Percentiles rank a stretch among this genome's conserved stretches.
These are phyloP conservation scores for Galbula dea DNA, from an alignment of 2,113 vertebrate genomes.

Conservation along the genomic window DNA sequence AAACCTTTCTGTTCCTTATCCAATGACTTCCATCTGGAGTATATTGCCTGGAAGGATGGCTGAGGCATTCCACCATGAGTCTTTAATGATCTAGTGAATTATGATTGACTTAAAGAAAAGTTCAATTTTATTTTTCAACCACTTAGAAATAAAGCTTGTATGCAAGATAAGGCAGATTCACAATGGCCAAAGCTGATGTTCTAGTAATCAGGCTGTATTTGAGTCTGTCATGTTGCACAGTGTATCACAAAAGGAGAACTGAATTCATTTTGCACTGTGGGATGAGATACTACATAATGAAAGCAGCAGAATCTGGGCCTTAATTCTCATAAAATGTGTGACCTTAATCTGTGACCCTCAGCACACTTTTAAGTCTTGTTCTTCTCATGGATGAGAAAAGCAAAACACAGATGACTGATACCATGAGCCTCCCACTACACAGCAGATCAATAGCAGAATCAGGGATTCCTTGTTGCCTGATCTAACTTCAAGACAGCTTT, in stretches of 20 bases:
- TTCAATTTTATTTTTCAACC: background rate
- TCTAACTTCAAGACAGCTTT: background rate
- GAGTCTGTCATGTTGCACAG: background rate
- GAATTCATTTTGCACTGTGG: background rate
- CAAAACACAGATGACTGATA: background rate
- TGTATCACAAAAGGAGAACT: background rate
- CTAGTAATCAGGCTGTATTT: background rate
- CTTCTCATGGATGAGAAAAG: background rate
- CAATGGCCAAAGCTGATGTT: background rate
- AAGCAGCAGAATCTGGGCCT: background rate
- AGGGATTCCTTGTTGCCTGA: background rate
- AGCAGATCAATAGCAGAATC: background rate
- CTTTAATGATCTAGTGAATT: conserved; percentile 44
- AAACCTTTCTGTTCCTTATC: conserved; percentile 43
- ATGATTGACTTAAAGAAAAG: background rate
- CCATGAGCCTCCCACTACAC: background rate
- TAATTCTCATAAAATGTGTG: background rate
- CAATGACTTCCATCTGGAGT: conserved; percentile 48
- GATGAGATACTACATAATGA: background rate
- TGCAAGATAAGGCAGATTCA: background rate
- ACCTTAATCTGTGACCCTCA: background rate
- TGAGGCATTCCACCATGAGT: conserved; percentile 20
- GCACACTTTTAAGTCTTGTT: background rate
- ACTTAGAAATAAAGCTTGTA: background rate
- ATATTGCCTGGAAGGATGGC: conserved; percentile 28